Conservation (phyloP, 1,140 invertebrate genomes). For the Aphis gossypii region DNA sequence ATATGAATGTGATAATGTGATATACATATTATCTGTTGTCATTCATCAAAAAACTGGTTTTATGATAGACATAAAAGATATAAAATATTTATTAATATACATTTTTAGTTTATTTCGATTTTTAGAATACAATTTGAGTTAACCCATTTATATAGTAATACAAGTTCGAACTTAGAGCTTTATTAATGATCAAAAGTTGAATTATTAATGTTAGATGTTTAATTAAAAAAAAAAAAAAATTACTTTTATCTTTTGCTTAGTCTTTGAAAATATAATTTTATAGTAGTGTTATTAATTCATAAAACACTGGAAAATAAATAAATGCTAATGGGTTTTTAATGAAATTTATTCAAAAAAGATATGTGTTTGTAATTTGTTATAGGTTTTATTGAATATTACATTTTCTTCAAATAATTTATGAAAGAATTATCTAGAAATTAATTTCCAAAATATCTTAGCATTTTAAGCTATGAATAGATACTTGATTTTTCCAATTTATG, state of each 20-base stretch:
- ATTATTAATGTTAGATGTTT: not conserved
- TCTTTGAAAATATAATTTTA: not conserved
- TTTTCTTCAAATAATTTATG: not conserved
- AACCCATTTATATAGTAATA: not conserved
- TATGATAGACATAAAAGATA: not conserved
- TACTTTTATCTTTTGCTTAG: not conserved
- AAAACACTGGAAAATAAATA: not conserved
- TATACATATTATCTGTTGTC: not conserved
- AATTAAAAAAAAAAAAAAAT: not conserved
- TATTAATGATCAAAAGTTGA: not conserved
- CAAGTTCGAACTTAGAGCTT: not conserved
- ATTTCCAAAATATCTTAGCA: not conserved
- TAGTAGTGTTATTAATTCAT: not conserved
- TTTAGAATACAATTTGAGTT: not conserved
- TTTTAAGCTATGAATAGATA: not conserved
- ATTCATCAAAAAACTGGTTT: not conserved
- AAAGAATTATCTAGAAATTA: not conserved
- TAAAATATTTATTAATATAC: not conserved
- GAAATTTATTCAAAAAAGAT: not conserved
- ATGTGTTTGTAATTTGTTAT: not conserved
- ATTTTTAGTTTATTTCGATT: not conserved
- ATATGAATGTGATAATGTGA: not conserved
- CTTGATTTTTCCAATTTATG: not conserved
- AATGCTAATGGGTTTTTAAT: not conserved
- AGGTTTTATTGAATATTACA: not conserved